These are phyloP conservation scores for Cynopterus brachyotis DNA, from an alignment of 2,113 vertebrate genomes.

Conservation along the genomic window DNA sequence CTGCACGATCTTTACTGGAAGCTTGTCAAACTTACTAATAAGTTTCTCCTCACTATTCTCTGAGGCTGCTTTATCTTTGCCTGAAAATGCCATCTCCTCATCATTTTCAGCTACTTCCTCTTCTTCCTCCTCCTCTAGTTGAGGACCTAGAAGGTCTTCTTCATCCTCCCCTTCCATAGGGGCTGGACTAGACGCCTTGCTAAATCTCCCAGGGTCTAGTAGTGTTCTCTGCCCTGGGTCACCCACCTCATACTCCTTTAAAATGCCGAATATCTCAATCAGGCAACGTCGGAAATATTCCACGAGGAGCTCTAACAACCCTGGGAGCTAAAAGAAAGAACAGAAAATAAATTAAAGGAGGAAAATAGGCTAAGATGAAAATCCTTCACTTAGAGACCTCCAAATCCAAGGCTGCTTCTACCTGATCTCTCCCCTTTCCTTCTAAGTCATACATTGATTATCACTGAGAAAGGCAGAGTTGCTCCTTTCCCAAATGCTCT, in stretches of 20 bases:
- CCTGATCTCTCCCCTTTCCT: neutral
- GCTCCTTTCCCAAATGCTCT: neutral
- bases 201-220: slow-evolving; percentile 90
- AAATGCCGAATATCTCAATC: slow-evolving; percentile 98
- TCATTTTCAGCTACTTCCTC: slow-evolving; percentile 89
- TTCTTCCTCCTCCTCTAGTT: slow-evolving; percentile 84
- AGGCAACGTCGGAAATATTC: slow-evolving; percentile 99
- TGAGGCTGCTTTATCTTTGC: slow-evolving; percentile 82
- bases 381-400: neutral
- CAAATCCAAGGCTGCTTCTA: neutral
- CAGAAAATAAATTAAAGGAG: slow-evolving; percentile 52
- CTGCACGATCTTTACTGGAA: slow-evolving; percentile 94
- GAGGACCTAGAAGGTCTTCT: slow-evolving; percentile 74
- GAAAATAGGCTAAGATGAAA: slow-evolving; percentile 9
- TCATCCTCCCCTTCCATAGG: slow-evolving; percentile 85
- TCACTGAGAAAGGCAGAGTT: neutral
- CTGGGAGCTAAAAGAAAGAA: slow-evolving; percentile 89
- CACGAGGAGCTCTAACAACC: slow-evolving; percentile 95
- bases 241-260: slow-evolving; percentile 98
- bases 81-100: slow-evolving; percentile 84
- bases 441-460: neutral
- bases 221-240: slow-evolving; percentile 97
- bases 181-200: slow-evolving; percentile 87
- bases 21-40: slow-evolving; percentile 97
- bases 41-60: slow-evolving; percentile 88